These are phyloP conservation scores for Pyralis farinalis DNA, from an alignment of 2,888 invertebrate species.

Conservation along the genomic window DNA sequence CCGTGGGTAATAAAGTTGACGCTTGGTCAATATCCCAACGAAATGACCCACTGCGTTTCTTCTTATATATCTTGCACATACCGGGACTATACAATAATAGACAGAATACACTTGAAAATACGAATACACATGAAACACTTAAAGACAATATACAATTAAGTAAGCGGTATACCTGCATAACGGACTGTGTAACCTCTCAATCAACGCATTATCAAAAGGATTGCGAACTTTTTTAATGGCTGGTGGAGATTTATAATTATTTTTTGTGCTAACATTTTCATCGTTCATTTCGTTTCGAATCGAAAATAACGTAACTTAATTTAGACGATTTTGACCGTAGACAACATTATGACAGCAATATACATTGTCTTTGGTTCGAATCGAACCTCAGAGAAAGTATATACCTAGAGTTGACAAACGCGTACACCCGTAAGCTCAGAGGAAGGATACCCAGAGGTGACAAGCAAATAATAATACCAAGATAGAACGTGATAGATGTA, in stretches of 20 bases:
- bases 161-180: conserved; percentile 83
- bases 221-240: conserved; percentile 79
- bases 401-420: too few species aligned
- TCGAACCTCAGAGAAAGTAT: too few species aligned
- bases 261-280: conserved; percentile 53
- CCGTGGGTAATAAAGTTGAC: conserved; percentile 84
- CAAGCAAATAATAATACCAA: too few species aligned
- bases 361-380: too few species aligned
- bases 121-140: too few species aligned
- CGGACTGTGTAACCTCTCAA: conserved; percentile 84
- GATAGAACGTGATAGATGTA: too few species aligned
- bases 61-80: conserved; percentile 76
- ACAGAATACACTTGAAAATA: neutral
- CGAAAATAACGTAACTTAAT: conserved; percentile 61
- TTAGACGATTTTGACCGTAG: too few species aligned
- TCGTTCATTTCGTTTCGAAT: conserved; percentile 72
- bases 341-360: too few species aligned
- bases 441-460: too few species aligned
- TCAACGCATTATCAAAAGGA: conserved; percentile 85
- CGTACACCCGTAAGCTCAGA: too few species aligned
- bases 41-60: conserved; percentile 53
- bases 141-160: neutral
- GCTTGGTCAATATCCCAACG: conserved; percentile 87
- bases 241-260: conserved; percentile 57
- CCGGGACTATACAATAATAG: conserved; percentile 51